Base-by-base conservation (phyloP, 2,113 vertebrate species). In the Scortum barcoo region DNA sequence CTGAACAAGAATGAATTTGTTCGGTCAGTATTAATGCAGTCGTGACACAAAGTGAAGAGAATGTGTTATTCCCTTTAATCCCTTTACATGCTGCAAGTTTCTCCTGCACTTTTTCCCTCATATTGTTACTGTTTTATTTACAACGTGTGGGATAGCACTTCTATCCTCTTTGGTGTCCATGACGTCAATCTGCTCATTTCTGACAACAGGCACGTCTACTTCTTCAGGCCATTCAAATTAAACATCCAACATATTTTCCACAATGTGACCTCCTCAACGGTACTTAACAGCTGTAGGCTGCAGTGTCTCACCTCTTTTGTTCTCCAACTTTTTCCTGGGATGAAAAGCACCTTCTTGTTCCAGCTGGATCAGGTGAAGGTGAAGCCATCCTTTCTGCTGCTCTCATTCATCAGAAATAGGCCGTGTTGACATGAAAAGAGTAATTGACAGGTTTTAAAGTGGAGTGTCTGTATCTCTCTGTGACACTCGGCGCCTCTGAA, bases 291-390 rank as follows among this genome's bases (percentile, higher is more conserved):
- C 75, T 78, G 42, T 1, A 54, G 76, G 83, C 76, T 33, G 38
- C 65, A 68, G 40, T 0, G 16, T 26, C 58, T 74, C 22, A 48
- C 51, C 50, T 66, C 71, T 72, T 80, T 69, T 72, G 33, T 79
- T 60, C 48, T 76, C 33, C 17, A 5, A 66, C 33, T 69, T 42
- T 80, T 57, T 66, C 48, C 17, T 58, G 61, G 61, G 51, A 65
- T 79, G 16, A 78, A 76, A 72, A 79, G 19, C 56, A 42, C 19
- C 13, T 56, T 36, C 50, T 48, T 5, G 1, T 63, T 78, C 50
- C 53, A 63, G 46, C 62, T 58, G 58, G 81, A 86, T 66, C 11
- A 38, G 56, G 20, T 69, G 78, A 90, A 91, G 83, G 86, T 89
- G 84, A 89, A 79, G 48, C 61, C 60, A 33, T 54, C 83, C 75